Base-by-base conservation (phyloP, 1,140 invertebrate species). In the Maconellicoccus hirsutus region DNA sequence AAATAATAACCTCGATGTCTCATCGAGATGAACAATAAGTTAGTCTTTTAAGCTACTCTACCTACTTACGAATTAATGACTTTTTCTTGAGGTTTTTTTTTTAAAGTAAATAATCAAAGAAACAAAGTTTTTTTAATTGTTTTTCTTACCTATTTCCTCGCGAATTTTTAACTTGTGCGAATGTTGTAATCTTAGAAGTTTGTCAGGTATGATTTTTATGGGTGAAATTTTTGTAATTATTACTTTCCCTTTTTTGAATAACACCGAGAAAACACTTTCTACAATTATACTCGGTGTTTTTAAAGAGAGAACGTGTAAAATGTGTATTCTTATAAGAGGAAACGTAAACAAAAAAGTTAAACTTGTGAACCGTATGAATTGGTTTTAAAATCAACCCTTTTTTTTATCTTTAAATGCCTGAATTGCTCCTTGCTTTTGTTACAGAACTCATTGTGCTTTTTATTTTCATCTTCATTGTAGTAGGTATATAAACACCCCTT, bases 1-100 rank as follows among this genome's bases (percentile, higher is more conserved):
- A 66, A 22, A 25, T 66, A 66, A 66, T 66, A 66, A 23, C 61
- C 61, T 66, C 61, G 25, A 66, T 25, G 19, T 66, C 19, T 66
- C 16, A 4, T 22, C 22, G 61, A 66, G 25, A 66, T 66, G 61
- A 25, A 66, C 61, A 66, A 66, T 66, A 25, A 23, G 61, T 66
- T 66, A 6, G 21, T 66, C 10, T 52, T 52, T 52, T 52, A 52
- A 52, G n/a, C 42, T 16, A 16, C 10, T 6, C 29, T 33, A 33
- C 29, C 29, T 3, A 3, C 29, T 2, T 52, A 52, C 10, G 42
- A 52, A 52, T 52, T 52, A 52, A 52, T 52, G 42, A 52, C 3
- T n/a, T n/a, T n/a, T n/a, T n/a, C n/a, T n/a, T n/a, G n/a, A n/a
- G n/a, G n/a, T n/a, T n/a, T n/a, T n/a, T n/a, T n/a, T n/a, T n/a